Evolutionary conservation across 53 echinoderm and acorn worm genomes (phyloP).

Genomic region (Glandiceps talaboti): DNA sequence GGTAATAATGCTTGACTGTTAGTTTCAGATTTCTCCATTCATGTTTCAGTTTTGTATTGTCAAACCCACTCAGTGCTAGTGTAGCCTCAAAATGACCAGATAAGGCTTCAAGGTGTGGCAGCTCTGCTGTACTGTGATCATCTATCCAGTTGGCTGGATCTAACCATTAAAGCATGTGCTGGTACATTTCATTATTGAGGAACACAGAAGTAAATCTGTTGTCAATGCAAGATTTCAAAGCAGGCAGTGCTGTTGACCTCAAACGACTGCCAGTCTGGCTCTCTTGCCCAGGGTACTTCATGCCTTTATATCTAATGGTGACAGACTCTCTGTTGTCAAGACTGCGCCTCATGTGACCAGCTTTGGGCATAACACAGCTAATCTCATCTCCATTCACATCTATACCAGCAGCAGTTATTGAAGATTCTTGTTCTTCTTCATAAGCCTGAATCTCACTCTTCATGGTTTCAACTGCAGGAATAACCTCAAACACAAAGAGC

Average conservation of each 20-base stretch:
- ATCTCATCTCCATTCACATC: not conserved
- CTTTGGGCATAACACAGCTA: not conserved
- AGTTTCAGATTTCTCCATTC: slow-evolving; percentile 31
- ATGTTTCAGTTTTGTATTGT: slow-evolving; percentile 12
- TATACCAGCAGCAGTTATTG: not conserved
- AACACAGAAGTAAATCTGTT: slow-evolving; percentile 19
- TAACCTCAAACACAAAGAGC: not conserved
- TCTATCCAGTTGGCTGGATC: slow-evolving; percentile 36
- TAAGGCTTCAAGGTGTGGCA: slow-evolving; percentile 23
- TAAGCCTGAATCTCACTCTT: not conserved
- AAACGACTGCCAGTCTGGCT: not conserved
- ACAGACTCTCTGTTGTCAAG: not conserved
- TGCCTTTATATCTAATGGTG: not conserved
- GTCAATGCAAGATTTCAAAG: slow-evolving; percentile 12
- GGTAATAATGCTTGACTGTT: slow-evolving; percentile 15
- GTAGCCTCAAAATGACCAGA: slow-evolving; percentile 22
- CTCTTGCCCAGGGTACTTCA: not conserved
- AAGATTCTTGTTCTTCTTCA: not conserved
- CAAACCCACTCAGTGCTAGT: slow-evolving; percentile 21
- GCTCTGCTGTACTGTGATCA: slow-evolving; percentile 19
- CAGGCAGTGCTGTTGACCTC: slow-evolving; percentile 4
- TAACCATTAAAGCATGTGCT: slow-evolving; percentile 34
- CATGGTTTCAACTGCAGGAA: not conserved
- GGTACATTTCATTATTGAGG: slow-evolving; percentile 20
- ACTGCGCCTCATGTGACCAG: not conserved